These are phyloP conservation scores for Spheniscus humboldti DNA, from an alignment of 2,797 vertebrate species.

Conservation along the genomic window DNA sequence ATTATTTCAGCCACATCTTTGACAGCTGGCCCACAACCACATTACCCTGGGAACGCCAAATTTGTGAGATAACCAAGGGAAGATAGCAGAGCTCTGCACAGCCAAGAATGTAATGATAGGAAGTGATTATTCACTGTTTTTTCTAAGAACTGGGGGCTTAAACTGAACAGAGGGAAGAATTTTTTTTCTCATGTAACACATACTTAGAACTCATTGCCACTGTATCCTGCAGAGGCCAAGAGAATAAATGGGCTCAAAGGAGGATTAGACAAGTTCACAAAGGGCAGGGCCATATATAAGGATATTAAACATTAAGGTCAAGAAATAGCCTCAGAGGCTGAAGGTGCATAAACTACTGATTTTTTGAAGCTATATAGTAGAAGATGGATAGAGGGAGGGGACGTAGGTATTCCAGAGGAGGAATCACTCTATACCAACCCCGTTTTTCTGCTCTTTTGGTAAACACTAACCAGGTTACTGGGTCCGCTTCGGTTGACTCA, in stretches of 20 bases:
- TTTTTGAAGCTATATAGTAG: not conserved
- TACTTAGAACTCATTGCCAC: not conserved
- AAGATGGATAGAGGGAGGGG: not conserved
- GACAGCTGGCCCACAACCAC: not conserved
- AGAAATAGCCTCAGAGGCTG: not conserved
- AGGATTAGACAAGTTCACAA: not conserved
- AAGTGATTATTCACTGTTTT: constrained; percentile 2
- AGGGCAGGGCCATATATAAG: not conserved
- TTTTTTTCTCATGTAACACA: not conserved
- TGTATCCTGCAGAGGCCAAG: not conserved
- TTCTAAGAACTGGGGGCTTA: not conserved
- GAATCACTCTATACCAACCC: not conserved
- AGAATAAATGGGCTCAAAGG: not conserved
- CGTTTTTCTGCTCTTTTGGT: not conserved
- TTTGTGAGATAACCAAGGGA: not conserved
- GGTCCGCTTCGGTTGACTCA: not conserved
- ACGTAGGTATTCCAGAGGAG: not conserved
- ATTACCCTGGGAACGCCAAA: not conserved
- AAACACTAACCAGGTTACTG: not conserved
- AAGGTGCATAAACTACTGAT: not conserved
- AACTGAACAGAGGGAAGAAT: not conserved
- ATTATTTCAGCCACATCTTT: not conserved
- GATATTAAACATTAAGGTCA: not conserved
- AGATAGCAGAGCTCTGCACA: not conserved
- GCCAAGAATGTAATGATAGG: not conserved